Base-by-base conservation (phyloP, 2,113 vertebrate species). In the Calyptomena viridis region DNA sequence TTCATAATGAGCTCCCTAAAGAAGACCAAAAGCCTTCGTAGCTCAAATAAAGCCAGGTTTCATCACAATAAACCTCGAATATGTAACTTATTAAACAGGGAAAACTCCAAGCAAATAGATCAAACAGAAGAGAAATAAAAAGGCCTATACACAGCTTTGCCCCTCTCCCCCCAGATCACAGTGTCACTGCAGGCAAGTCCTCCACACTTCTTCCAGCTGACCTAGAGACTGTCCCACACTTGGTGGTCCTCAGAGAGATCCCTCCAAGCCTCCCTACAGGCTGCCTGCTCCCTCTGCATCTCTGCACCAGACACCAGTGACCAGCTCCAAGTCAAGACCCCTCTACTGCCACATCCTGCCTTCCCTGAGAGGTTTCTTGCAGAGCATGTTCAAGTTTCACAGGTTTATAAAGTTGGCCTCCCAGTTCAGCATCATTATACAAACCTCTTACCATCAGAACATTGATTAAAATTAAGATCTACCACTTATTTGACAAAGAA, bases 1-100 rank as follows among this genome's bases (percentile, higher is more conserved):
- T 82, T 56, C 77, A 89, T 94, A 91, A 95, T 93, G 78, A 95
- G 96, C 66, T 94, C 92, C 84, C 92, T 89, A n/a, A 95, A 95
- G 90, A 91, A 79, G 90, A 95, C 84, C 77, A 94, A 87, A 89
- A 89, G 73, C 73, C 71, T 84, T 87, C 56, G 24, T 31, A 95
- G 82, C 81, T 96, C 81, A 79, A 91, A 95, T 46, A 93, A 94
- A 78, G 81, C 47, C 81, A 87, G 84, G 52, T 82, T 81, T 82
- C 78, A 72, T 64, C 87, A 79, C 82, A 87, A 82, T 63, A 89
- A 91, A 87, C 77, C 69, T 87, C 1, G 1, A 91, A 72, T 68
- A 35, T 17, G 44, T 44, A 91, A 78, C 73, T 72, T 78, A 71
- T 39, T 42, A 75, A 91, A 67, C 12, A 33, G 55, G 39, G 56